phyloP scores from a whole-genome alignment of 2,113 vertebrate genomes.

The Anolis sagrei region DNA sequence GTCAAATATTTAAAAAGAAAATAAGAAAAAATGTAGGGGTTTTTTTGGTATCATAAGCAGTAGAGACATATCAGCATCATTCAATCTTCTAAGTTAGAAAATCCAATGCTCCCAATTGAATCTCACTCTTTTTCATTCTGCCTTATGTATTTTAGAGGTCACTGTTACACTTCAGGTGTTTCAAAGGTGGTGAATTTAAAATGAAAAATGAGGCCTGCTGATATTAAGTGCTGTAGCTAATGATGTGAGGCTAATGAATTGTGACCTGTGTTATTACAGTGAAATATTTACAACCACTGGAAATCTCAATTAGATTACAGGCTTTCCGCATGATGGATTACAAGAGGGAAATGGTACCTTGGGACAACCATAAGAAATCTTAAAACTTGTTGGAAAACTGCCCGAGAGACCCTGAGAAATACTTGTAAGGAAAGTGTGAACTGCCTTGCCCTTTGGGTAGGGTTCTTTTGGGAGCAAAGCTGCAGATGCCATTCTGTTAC shows the following conservation, averaged over 20 bases:
- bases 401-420: neutral
- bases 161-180: conserved; percentile 45
- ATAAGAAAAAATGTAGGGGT: neutral
- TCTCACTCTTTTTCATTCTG: neutral
- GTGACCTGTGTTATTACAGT: conserved; percentile 39
- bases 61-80: neutral
- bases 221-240: conserved; percentile 48
- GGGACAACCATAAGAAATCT: neutral
- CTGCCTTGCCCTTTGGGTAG: neutral
- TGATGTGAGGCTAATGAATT: conserved; percentile 45
- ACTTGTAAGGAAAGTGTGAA: neutral
- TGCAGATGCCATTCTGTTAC: neutral
- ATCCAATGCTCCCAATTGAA: neutral
- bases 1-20: neutral
- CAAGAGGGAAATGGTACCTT: neutral
- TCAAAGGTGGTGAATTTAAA: conserved; percentile 44
- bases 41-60: neutral
- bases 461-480: accelerated
- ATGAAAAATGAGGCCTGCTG: conserved; percentile 43
- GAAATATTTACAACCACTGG: conserved; percentile 61
- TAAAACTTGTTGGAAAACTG: conserved; percentile 33
- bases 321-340: conserved; percentile 30
- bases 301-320: conserved; percentile 45
- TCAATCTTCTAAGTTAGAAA: neutral
- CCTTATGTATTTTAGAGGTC: conserved; percentile 38